Base-by-base conservation (phyloP, 2,797 vertebrate genomes). In the Neosalanx taihuensis region DNA sequence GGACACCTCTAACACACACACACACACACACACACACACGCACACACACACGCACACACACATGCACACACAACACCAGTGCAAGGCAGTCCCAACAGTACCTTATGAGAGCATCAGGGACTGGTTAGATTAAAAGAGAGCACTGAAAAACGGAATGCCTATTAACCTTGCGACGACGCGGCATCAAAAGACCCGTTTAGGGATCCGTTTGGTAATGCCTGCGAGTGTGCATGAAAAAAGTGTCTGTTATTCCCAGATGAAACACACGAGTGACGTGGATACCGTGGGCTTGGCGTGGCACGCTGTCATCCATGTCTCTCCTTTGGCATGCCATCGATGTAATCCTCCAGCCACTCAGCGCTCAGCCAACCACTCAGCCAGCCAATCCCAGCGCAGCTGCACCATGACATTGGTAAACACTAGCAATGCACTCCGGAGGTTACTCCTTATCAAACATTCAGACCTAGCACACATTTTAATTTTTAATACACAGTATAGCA, bases 401-500 rank as follows among this genome's bases (percentile, higher is more conserved):
- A 49, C 69, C 77, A 57, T 58, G 70, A 83, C 78, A 84, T 79
- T 73, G 84, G 80, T 80, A 86, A 88, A 85, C 79, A 85, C 72
- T 76, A 75, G 76, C 72, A 75, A 81, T 66, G 72, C 76, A 74
- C 82, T 80, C 78, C 73, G 18, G 82, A 90, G 86, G 83, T 85
- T 86, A 82, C 72, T 73, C 70, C 77, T 88, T 81, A 87, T 91
- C 58, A 89, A 91, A 90, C 75, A 89, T 90, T 89, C 68, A 92
- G 74, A 75, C 70, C 56, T 82, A 83, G 79, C 89, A 89, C 84
- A 89, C 82, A 88, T 90, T 92, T 91, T 83, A 90, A 90, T 90
- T 82, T 88, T 90, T 91, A 73, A 90, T 87, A 84, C 68, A 33
- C 75, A 66, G 74, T 70, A 73, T 35, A 80, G 85, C 82, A 86